Conservation (phyloP, 2,113 vertebrate genomes). For the Polyodon spathula region DNA sequence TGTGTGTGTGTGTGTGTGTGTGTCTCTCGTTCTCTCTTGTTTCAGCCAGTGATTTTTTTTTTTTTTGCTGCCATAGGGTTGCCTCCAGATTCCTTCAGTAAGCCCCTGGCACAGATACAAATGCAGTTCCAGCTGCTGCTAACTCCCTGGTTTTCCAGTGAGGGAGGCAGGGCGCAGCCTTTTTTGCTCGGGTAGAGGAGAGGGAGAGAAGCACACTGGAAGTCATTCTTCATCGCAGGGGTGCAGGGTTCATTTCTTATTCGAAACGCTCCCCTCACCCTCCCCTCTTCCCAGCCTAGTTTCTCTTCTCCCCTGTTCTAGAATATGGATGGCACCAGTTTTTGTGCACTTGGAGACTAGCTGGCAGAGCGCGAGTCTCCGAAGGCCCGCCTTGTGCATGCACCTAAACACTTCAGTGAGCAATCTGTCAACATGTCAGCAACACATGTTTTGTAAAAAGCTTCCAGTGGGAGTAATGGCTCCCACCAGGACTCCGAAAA, state of each 20-base stretch:
- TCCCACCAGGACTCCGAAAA: constrained; percentile 98
- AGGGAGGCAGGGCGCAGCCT: constrained; percentile 51
- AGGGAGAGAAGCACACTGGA: constrained; percentile 34
- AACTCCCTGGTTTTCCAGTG: constrained; percentile 84
- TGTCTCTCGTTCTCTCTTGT: constrained; percentile 2
- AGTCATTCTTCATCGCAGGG: constrained; percentile 75
- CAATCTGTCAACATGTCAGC: constrained; percentile 99
- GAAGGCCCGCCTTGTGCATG: constrained; percentile 91
- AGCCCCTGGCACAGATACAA: constrained; percentile 95
- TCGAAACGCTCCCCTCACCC: constrained; percentile 50
- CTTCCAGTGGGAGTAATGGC: constrained; percentile 85
- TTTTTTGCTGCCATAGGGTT: constrained; percentile 69
- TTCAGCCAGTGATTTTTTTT: too few relatives aligned
- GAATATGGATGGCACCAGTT: constrained; percentile 99
- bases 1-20: constrained; percentile 5
- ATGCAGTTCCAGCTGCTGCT: constrained; percentile 88
- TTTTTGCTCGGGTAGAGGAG: constrained; percentile 43
- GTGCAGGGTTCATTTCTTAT: constrained; percentile 82
- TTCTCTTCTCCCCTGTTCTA: constrained; percentile 72
- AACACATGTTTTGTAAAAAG: constrained; percentile 94
- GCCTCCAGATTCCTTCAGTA: constrained; percentile 95
- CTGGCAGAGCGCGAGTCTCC: constrained; percentile 82
- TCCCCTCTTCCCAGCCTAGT: constrained; percentile 64
- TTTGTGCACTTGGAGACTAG: constrained; percentile 86
- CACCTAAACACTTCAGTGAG: constrained; percentile 84